Evolutionary conservation across 2,888 invertebrate genomes (phyloP).

Genomic region (Drosophila lutescens): DNA sequence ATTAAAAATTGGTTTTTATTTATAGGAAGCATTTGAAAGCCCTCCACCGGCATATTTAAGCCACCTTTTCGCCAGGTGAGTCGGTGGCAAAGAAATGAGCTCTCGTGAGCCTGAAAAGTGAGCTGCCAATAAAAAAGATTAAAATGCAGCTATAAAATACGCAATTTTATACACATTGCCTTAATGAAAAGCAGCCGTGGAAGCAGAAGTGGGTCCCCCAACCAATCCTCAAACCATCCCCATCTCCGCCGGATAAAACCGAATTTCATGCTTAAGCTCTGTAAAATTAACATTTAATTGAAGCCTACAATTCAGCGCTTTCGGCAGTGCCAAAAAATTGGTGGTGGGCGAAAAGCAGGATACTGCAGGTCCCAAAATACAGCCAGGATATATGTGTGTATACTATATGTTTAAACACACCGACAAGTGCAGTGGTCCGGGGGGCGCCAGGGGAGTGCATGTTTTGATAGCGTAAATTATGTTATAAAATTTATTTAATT

Average conservation of each 20-base stretch:
- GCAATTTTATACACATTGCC: constrained; percentile 61
- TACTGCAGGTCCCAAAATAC: constrained; percentile 32
- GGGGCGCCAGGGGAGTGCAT: constrained; percentile 51
- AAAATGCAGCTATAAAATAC: constrained; percentile 69
- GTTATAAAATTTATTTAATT: constrained; percentile 80
- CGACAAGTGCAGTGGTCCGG: constrained; percentile 28
- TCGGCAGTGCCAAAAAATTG: constrained; percentile 15
- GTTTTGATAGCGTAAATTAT: constrained; percentile 80
- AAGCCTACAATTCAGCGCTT: constrained; percentile 62
- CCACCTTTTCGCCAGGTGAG: constrained; percentile 20
- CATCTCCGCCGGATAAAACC: constrained; percentile 40
- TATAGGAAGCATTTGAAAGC: constrained; percentile 19
- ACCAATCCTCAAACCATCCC: not conserved
- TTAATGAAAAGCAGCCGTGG: constrained; percentile 63
- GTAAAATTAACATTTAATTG: constrained; percentile 80
- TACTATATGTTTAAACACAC: constrained; percentile 6
- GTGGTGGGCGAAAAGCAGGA: not conserved
- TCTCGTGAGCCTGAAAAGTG: constrained; percentile 28
- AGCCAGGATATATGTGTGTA: not conserved
- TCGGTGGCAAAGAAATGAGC: constrained; percentile 13
- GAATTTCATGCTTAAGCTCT: constrained; percentile 80
- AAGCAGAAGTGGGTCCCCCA: constrained; percentile 11
- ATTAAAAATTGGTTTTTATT: constrained; percentile 16
- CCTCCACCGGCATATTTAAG: constrained; percentile 15
- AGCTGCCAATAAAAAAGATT: constrained; percentile 60